A percentile compares a stretch with the other conserved stretches of the same genome.
Evolutionary conservation across 30 jellyfish, hydroid and myxozoan genomes (phyloP).

Genomic region (Haliclystus octoradiatus): DNA sequence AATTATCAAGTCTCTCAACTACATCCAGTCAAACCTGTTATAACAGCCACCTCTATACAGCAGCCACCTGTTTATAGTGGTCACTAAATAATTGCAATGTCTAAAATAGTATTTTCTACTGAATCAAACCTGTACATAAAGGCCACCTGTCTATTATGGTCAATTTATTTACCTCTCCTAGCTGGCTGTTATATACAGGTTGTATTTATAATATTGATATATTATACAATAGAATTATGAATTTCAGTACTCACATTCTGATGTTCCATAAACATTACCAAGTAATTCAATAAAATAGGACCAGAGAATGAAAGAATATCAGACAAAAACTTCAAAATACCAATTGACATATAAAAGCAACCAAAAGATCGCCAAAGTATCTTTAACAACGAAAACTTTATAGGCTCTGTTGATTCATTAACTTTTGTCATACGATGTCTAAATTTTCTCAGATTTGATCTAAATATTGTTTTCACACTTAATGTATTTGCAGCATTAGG

Average conservation of each 20-base stretch:
- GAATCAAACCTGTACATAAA: too few relatives aligned
- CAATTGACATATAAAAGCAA: slow-evolving; percentile 45
- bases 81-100: too few relatives aligned
- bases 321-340: slow-evolving; percentile 66
- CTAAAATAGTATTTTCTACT: too few relatives aligned
- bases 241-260: slow-evolving; percentile 56
- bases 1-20: too few relatives aligned
- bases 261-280: slow-evolving; percentile 73
- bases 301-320: slow-evolving; percentile 82
- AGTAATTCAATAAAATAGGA: slow-evolving; percentile 57
- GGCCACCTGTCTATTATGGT: too few relatives aligned
- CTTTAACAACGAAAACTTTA: slow-evolving; percentile 29
- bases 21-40: too few relatives aligned
- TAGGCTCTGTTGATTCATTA: slow-evolving; percentile 14
- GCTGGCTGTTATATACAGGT: too few relatives aligned
- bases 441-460: slow-evolving; percentile 39
- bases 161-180: too few relatives aligned
- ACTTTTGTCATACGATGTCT: neutral
- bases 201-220: too few relatives aligned
- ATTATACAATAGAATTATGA: too few relatives aligned
- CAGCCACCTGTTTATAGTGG: too few relatives aligned
- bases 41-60: too few relatives aligned
- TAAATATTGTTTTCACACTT: slow-evolving; percentile 47
- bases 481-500: slow-evolving; percentile 56
- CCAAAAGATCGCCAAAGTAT: slow-evolving; percentile 70